Evolutionary conservation across 2,888 invertebrate genomes (phyloP), one percentile per base, ranked within the genome.

Genomic region (Iselma pallidipennis): DNA sequence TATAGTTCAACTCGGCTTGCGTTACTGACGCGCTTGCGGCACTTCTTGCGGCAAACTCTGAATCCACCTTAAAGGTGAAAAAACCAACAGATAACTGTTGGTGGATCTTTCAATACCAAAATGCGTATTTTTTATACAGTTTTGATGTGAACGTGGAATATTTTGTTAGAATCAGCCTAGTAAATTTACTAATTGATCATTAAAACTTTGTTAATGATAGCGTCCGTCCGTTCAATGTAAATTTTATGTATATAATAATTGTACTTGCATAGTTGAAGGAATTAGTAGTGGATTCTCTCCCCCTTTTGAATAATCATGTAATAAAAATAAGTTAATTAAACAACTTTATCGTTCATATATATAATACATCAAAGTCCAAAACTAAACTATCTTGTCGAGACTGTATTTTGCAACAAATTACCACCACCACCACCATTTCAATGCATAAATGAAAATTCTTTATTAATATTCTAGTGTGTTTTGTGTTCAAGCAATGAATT

Each of bases 401-500:
- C 9, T n/a, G n/a, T n/a, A n/a, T n/a, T n/a, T n/a, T n/a, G n/a
- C 42, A 29, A 42, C 52, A 60, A 60, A 60, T 16, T 14, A 37
- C 16, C 6, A 4, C 4, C n/a, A 6, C 14, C 42, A 16, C 4
- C n/a, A 37, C 4, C 2, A 21, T 21, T 49, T 21, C 21, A 49
- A 49, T 7, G 9, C 19, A 14, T 28, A 19, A 28, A 57, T 49
- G 49, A 49, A 52, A 56, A 53, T 61, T 31, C 57, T 61, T 57
- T 55, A 63, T 63, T 63, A 63, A 59, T 59, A 63, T 63, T 63
- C 63, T 53, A 49, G 16, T 37, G 37, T 37, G 14, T 37, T 4
- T 33, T 33, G n/a, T 33, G 67, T 62, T 57, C 66, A 70, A 71
- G 67, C 69, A 70, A 53, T 63, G 69, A 71, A 71, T 71, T 71